Evolutionary conservation across 1,140 invertebrate species (phyloP), one percentile per base, ranked within the genome.

Genomic region (Onthophagus taurus): DNA sequence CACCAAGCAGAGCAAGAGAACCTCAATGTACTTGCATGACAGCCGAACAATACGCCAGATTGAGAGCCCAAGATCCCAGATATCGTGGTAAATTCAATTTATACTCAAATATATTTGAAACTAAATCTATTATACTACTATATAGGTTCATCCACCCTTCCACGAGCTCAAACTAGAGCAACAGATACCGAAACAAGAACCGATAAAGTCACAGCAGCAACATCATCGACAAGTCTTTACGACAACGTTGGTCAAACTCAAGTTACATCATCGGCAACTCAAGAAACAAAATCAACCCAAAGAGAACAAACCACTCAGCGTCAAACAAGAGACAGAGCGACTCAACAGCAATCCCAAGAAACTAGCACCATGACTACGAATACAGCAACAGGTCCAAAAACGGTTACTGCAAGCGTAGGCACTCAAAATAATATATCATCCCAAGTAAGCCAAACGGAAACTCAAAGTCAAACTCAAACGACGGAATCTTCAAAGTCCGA

Each of bases 1-100:
- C 90, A 48, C 92, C 92, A 42, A 90, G 86, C 57, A 74, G 87
- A 58, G 78, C 83, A 41, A 76, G 85, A 47, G 89, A 92, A 65
- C 86, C 88, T 31, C 89, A 93, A 60, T 94, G 90, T 68, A 94
- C 89, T 44, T 94, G 91, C 64, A 93, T 94, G 89, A 88, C 89
- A 13, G 81, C 89, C 38, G 89, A 93, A 64, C 89, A 93, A 68
- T 89, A 89, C 65, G 81, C 83, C 48, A 76, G 87, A 59, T 74
- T 90, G 39, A 69, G 85, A 60, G 78, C 78, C 61, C 84, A 88
- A 69, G 85, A 91, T 74, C 80, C 86, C 38, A 71, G 88, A 71
- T 86, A 86, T 68, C 74, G 87, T 71, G 71, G 72, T 72, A 65
- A n/a, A n/a, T 58, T 48, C 68, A 52, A 26, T 26, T 26, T 26